Percentiles rank a stretch among this genome's conserved stretches.
Conservation (phyloP, 2,888 invertebrate species). For the Congeria kusceri region DNA sequence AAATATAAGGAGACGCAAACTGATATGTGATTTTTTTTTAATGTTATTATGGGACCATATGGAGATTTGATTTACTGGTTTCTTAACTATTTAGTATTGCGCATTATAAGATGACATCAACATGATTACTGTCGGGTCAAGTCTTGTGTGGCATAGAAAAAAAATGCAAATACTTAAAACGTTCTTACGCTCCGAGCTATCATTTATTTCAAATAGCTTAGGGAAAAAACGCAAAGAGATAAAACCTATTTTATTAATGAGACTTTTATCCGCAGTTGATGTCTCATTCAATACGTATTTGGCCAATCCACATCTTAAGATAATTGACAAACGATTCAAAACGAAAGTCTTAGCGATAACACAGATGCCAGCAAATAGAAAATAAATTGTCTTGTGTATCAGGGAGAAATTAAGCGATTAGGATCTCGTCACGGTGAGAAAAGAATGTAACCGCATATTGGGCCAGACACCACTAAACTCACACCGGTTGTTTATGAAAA, state of each 20-base stretch:
- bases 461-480: conserved; percentile 6
- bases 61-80: too few species aligned
- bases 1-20: too few species aligned
- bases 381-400: conserved; percentile 32
- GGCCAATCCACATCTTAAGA: conserved; percentile 20
- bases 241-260: neutral
- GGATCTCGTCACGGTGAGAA: conserved; percentile 11
- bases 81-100: too few species aligned
- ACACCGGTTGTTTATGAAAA: conserved; percentile 23
- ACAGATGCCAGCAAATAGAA: conserved; percentile 19
- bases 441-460: conserved; percentile 11
- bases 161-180: too few species aligned
- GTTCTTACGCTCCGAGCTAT: too few species aligned
- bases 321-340: conserved; percentile 44
- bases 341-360: conserved; percentile 36
- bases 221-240: neutral
- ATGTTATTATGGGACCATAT: too few species aligned
- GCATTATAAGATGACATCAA: too few species aligned
- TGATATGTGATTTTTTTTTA: too few species aligned
- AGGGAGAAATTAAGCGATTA: conserved; percentile 44
- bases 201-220: too few species aligned
- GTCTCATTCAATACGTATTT: conserved; percentile 23
- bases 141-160: too few species aligned
- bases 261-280: conserved; percentile 3
- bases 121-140: too few species aligned